These are phyloP conservation scores for Pelobates cultripes DNA, from an alignment of 2,797 vertebrate species.

Conservation along the genomic window DNA sequence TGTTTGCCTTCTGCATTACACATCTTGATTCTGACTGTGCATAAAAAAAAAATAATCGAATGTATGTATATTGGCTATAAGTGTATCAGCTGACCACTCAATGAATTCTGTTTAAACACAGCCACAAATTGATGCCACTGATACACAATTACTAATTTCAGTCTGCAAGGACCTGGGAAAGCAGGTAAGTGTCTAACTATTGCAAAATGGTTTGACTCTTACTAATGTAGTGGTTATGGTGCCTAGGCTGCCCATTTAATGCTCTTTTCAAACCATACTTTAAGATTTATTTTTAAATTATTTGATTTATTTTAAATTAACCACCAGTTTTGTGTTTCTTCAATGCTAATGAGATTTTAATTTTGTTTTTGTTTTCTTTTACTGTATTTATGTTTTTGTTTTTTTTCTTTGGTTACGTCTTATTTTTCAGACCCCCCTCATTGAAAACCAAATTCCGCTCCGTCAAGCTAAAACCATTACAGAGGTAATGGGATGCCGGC, in stretches of 20 bases:
- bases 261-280: slow-evolving; percentile 57
- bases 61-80: too few species aligned
- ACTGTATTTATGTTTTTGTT: slow-evolving; percentile 61
- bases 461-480: slow-evolving; percentile 83
- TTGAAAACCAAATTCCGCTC: slow-evolving; percentile 84
- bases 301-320: slow-evolving; percentile 22
- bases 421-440: slow-evolving; percentile 93
- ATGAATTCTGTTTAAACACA: too few species aligned
- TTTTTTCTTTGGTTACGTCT: slow-evolving; percentile 75
- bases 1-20: too few species aligned
- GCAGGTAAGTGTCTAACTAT: too few species aligned
- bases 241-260: slow-evolving; percentile 34
- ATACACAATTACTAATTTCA: too few species aligned
- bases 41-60: too few species aligned
- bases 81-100: too few species aligned
- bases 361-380: slow-evolving; percentile 28
- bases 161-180: too few species aligned
- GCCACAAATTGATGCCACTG: too few species aligned
- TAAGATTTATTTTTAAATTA: slow-evolving; percentile 29
- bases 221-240: too few species aligned
- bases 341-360: slow-evolving; percentile 56
- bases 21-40: too few species aligned
- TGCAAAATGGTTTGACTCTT: too few species aligned
- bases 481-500: slow-evolving; percentile 81
- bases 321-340: background rate